Conservation (phyloP, 1,140 invertebrate species). For the Drosophila rufa region DNA sequence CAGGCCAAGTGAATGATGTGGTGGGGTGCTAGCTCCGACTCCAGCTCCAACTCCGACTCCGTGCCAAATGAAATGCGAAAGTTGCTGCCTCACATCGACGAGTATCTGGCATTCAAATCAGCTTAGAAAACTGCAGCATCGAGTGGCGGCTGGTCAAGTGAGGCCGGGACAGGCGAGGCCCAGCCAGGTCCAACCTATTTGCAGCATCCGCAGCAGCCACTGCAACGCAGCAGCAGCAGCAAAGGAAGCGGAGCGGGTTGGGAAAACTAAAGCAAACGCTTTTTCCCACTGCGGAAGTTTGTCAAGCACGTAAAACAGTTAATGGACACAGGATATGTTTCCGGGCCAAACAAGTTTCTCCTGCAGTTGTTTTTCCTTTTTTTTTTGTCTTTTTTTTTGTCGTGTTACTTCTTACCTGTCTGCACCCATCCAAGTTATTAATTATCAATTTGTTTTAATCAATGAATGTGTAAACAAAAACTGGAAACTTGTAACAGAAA, state of each 20-base stretch:
- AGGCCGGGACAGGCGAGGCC: slow-evolving; percentile 30
- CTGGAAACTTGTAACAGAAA: slow-evolving; percentile 9
- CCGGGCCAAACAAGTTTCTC: slow-evolving; percentile 67
- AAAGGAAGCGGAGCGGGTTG: slow-evolving; percentile 47
- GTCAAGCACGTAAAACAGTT: slow-evolving; percentile 78
- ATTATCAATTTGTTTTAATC: slow-evolving; percentile 73
- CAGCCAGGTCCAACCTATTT: slow-evolving; percentile 60
- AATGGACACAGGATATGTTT: slow-evolving; percentile 83
- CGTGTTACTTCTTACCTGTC: slow-evolving; percentile 34
- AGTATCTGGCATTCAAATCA: slow-evolving; percentile 82
- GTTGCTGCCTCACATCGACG: slow-evolving; percentile 56
- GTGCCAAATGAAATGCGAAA: slow-evolving; percentile 77
- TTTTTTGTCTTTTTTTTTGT: slow-evolving; percentile 1
- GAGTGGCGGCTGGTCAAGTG: slow-evolving; percentile 35
- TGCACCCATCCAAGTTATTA: slow-evolving; percentile 71
- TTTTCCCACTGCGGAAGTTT: slow-evolving; percentile 66
- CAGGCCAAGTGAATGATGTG: slow-evolving; percentile 59
- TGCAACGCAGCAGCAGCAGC: slow-evolving; percentile 18
- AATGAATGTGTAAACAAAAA: slow-evolving; percentile 59
- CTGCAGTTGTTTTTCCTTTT: slow-evolving; percentile 3
- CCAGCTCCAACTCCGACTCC: background rate
- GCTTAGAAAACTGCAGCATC: slow-evolving; percentile 69
- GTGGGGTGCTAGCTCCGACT: slow-evolving; percentile 21
- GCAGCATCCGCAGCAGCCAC: slow-evolving; percentile 61
- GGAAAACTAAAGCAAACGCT: slow-evolving; percentile 46